Evolutionary conservation across 2,888 invertebrate species (phyloP).

Genomic region (Drosophila austrosaltans): DNA sequence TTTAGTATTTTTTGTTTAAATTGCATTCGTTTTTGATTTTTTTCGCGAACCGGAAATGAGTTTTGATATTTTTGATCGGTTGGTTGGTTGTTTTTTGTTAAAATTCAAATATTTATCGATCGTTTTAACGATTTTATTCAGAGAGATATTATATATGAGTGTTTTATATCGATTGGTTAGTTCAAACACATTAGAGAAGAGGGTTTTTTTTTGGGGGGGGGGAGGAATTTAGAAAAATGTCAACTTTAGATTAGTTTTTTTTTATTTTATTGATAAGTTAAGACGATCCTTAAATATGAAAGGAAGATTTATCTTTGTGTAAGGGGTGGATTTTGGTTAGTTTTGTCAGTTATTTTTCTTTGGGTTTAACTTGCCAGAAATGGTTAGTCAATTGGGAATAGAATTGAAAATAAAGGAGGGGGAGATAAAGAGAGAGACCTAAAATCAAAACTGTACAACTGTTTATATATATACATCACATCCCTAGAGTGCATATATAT

Average conservation of each 20-base stretch:
- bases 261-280: slow-evolving; percentile 62
- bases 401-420: slow-evolving; percentile 32
- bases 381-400: slow-evolving; percentile 55
- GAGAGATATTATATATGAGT: slow-evolving; percentile 30
- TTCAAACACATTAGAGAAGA: slow-evolving; percentile 22
- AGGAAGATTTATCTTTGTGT: slow-evolving; percentile 29
- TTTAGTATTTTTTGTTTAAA: slow-evolving; percentile 43
- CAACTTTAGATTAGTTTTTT: slow-evolving; percentile 24
- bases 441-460: slow-evolving; percentile 27
- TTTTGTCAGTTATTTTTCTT: slow-evolving; percentile 43
- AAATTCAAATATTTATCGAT: slow-evolving; percentile 56
- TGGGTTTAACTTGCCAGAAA: slow-evolving; percentile 53
- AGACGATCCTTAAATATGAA: slow-evolving; percentile 28
- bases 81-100: slow-evolving; percentile 56
- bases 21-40: slow-evolving; percentile 25
- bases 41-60: slow-evolving; percentile 71
- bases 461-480: neutral
- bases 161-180: slow-evolving; percentile 59
- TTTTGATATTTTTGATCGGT: slow-evolving; percentile 55
- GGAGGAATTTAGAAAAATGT: slow-evolving; percentile 76
- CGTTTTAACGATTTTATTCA: slow-evolving; percentile 33
- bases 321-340: slow-evolving; percentile 16
- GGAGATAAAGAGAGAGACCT: slow-evolving; percentile 24
- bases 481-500: neutral
- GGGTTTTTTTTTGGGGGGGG: slow-evolving; percentile 27